Percentiles rank a stretch among this genome's conserved stretches.
Conservation (phyloP, 2,797 vertebrate genomes). For the Coluber constrictor region DNA sequence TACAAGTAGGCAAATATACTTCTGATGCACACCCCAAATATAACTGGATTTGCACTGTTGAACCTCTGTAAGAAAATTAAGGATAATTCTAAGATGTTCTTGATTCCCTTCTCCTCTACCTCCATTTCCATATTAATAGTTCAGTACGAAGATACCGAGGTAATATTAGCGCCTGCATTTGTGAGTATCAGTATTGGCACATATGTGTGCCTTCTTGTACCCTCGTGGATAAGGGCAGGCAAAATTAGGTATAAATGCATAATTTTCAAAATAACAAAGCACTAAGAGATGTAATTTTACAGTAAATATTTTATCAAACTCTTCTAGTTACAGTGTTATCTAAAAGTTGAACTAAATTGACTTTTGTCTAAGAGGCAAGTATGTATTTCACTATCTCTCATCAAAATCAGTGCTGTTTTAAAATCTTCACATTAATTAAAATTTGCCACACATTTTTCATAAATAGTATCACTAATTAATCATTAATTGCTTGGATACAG, state of each 20-base stretch:
- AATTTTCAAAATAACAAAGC: neutral
- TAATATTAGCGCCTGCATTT: neutral
- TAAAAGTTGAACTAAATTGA: neutral
- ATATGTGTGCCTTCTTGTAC: neutral
- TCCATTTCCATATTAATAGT: neutral
- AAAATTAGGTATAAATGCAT: neutral
- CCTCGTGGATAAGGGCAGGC: too few species aligned
- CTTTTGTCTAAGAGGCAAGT: neutral
- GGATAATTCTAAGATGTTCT: neutral
- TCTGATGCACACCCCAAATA: neutral
- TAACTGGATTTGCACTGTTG: neutral
- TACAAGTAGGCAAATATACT: neutral
- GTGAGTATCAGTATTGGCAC: neutral
- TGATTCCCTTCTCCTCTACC: neutral
- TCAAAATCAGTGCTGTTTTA: constrained; percentile 7
- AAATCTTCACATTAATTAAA: neutral
- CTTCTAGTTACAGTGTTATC: neutral
- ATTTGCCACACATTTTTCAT: neutral
- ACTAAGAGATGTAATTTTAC: neutral
- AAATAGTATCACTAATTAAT: neutral
- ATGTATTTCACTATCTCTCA: neutral
- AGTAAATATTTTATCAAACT: neutral
- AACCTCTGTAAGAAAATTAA: neutral
- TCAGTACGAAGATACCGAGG: neutral
- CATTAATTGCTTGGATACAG: neutral